These are phyloP conservation scores for Platyscapa corneri DNA, from an alignment of 1,140 invertebrate species.

Conservation along the genomic window DNA sequence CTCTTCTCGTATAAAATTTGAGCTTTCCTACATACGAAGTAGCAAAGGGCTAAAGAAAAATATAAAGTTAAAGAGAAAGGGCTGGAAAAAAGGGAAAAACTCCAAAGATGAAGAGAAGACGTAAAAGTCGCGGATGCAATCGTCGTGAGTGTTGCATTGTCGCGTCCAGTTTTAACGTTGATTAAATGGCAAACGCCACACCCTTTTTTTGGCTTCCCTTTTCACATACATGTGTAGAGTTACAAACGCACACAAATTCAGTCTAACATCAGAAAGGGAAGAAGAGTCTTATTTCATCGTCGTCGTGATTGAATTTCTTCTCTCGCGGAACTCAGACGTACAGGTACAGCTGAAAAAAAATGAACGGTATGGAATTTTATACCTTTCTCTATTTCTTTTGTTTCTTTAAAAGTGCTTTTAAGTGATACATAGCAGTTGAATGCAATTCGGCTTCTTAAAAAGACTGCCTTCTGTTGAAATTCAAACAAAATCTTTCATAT, in stretches of 20 bases:
- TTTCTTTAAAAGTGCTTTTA: conserved; percentile 22
- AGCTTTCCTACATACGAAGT: not conserved
- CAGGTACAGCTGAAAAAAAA: conserved; percentile 20
- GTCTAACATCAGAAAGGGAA: not conserved
- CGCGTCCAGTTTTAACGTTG: conserved; percentile 28
- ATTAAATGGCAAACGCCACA: conserved; percentile 34
- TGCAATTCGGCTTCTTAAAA: not conserved
- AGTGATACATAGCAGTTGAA: not conserved
- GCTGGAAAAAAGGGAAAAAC: not conserved
- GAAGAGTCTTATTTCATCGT: conserved; percentile 12
- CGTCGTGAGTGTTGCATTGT: conserved; percentile 36
- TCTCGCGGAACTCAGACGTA: not conserved
- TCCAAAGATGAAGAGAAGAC: not conserved
- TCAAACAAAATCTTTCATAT: too few relatives aligned
- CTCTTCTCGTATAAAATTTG: not conserved
- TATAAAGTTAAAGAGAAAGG: not conserved
- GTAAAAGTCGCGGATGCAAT: conserved; percentile 28
- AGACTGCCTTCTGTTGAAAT: too few relatives aligned
- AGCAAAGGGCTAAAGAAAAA: not conserved
- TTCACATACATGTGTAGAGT: conserved; percentile 12
- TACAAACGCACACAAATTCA: not conserved
- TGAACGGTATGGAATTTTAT: conserved; percentile 16
- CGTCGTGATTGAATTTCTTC: conserved; percentile 12
- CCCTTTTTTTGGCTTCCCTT: conserved; percentile 11
- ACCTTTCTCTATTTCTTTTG: conserved; percentile 4